Percentiles rank a stretch among this genome's conserved stretches.
Evolutionary conservation across 2,113 vertebrate species (phyloP).

Genomic region (Cephalopterus ornatus): DNA sequence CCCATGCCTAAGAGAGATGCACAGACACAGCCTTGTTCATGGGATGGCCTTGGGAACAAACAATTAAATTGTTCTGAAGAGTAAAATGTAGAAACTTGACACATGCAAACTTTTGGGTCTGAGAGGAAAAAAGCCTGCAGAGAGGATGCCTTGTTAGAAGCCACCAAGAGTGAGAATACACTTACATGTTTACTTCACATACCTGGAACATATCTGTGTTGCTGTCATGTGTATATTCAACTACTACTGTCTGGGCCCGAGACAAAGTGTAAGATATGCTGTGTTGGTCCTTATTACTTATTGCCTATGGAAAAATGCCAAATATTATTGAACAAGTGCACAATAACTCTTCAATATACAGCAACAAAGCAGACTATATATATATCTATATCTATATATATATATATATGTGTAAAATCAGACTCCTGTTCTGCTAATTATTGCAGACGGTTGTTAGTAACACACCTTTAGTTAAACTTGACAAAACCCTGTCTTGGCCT

Average conservation of each 20-base stretch:
- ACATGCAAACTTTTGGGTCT: background rate
- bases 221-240: constrained; percentile 97
- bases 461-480: background rate
- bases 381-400: background rate
- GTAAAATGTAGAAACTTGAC: background rate
- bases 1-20: background rate
- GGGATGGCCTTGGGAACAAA: background rate
- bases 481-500: background rate
- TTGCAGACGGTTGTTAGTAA: background rate
- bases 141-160: background rate
- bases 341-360: background rate
- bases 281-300: constrained; percentile 99
- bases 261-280: constrained; percentile 98
- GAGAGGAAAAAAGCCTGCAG: background rate
- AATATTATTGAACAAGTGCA: background rate
- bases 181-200: background rate
- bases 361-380: background rate
- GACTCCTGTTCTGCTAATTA: background rate
- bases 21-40: background rate
- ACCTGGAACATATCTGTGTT: constrained; percentile 98
- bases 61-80: background rate
- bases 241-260: constrained; percentile 95
- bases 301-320: constrained; percentile 79
- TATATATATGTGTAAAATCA: too few relatives aligned
- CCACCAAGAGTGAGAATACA: background rate